Evolutionary conservation across 1,140 invertebrate species (phyloP).

Genomic region (Penaeus vannamei): DNA sequence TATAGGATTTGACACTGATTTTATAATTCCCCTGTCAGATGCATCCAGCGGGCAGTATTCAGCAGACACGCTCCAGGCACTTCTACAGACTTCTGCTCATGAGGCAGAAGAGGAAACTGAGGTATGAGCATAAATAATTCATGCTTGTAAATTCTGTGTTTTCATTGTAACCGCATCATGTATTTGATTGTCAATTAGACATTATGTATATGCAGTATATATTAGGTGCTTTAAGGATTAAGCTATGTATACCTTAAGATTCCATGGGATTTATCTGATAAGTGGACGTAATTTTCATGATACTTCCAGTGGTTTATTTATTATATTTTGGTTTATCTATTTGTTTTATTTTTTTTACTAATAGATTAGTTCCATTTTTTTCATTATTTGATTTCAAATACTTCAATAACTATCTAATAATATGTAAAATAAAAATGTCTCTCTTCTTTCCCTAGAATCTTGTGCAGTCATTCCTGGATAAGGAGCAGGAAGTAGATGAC

Average conservation of each 20-base stretch:
- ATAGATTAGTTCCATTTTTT: neutral
- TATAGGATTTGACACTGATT: neutral
- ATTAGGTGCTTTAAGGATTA: no score
- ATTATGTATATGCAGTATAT: no score
- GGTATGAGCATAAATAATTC: constrained; percentile 65
- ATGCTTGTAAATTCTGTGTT: no score
- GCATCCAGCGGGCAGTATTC: constrained; percentile 70
- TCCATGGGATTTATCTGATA: no score
- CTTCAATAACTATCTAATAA: neutral
- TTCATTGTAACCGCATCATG: no score
- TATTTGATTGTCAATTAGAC: no score
- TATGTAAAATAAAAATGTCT: neutral
- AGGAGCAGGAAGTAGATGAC: constrained; percentile 70
- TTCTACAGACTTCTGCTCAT: constrained; percentile 72
- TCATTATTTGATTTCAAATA: neutral
- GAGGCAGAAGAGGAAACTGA: constrained; percentile 73
- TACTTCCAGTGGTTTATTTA: neutral
- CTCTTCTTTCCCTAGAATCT: constrained; percentile 61
- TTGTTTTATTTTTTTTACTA: no score
- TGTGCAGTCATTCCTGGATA: constrained; percentile 71
- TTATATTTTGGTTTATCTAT: neutral
- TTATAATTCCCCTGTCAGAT: constrained; percentile 65
- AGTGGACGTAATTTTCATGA: neutral
- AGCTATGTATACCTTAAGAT: no score
- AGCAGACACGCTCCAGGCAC: constrained; percentile 72